These are phyloP conservation scores for Prietella phreatophila DNA, from an alignment of 2,113 vertebrate genomes.

Conservation along the genomic window DNA sequence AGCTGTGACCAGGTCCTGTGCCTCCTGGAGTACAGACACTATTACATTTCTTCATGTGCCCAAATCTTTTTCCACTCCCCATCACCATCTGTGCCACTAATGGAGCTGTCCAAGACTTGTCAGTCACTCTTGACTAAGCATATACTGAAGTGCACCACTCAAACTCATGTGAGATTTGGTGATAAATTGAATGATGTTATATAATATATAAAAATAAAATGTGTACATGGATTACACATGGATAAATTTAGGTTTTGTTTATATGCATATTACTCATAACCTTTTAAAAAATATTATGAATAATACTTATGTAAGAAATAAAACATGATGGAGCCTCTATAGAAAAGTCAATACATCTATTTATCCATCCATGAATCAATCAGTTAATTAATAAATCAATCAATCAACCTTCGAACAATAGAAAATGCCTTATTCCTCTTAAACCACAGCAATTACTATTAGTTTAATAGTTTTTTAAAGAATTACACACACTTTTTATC, in stretches of 20 bases:
- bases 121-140: slow-evolving; percentile 66
- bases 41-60: slow-evolving; percentile 62
- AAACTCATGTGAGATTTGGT: not conserved
- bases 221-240: too few relatives aligned
- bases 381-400: too few relatives aligned
- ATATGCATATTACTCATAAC: not conserved
- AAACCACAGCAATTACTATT: not conserved
- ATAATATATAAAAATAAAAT: not conserved
- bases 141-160: slow-evolving; percentile 49
- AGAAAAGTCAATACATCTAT: not conserved
- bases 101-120: slow-evolving; percentile 68
- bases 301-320: not conserved
- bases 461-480: not conserved
- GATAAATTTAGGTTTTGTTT: too few relatives aligned
- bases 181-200: not conserved
- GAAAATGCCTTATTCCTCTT: not conserved
- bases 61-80: slow-evolving; percentile 52
- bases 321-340: not conserved
- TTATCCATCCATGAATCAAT: not conserved
- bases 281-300: not conserved
- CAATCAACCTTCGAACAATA: too few relatives aligned
- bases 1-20: slow-evolving; percentile 64
- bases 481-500: not conserved
- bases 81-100: slow-evolving; percentile 69
- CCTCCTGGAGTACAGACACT: slow-evolving; percentile 60